Evolutionary conservation across 2,797 vertebrate genomes (phyloP).

Genomic region (Sebastes kiyomatsui): DNA sequence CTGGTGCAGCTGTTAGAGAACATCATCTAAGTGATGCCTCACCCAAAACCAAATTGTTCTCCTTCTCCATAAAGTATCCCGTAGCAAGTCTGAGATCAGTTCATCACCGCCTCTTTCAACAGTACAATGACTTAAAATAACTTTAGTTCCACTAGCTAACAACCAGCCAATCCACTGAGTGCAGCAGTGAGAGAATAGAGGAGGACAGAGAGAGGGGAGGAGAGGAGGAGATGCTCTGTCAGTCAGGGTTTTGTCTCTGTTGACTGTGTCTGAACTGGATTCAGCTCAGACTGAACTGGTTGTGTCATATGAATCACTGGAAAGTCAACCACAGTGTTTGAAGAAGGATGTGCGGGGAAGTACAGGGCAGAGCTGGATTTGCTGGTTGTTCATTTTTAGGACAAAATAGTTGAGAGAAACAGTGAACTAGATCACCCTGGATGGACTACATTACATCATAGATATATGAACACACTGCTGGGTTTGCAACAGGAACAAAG

Average conservation of each 20-base stretch:
- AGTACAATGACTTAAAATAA: background rate
- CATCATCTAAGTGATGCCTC: background rate
- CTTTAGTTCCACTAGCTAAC: background rate
- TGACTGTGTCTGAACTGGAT: slow-evolving; percentile 13
- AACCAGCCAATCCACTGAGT: background rate
- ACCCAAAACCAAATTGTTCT: background rate
- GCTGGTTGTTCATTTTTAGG: background rate
- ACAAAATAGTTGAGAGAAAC: background rate
- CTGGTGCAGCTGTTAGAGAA: background rate
- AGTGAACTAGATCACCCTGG: background rate
- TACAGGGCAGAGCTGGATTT: background rate
- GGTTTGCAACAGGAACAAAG: background rate
- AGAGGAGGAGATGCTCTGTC: background rate
- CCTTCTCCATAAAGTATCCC: background rate
- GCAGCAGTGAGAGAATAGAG: background rate
- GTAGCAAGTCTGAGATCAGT: background rate
- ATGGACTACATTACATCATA: background rate
- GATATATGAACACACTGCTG: background rate
- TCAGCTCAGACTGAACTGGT: background rate
- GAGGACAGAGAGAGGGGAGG: slow-evolving; percentile 8
- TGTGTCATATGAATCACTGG: background rate
- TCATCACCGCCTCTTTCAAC: background rate
- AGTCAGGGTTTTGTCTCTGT: slow-evolving; percentile 2
- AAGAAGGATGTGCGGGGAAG: background rate
- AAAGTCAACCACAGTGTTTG: background rate